Evolutionary conservation across 2,888 invertebrate genomes (phyloP), one percentile per base, ranked within the genome.

Genomic region (Diaprepes abbreviatus): DNA sequence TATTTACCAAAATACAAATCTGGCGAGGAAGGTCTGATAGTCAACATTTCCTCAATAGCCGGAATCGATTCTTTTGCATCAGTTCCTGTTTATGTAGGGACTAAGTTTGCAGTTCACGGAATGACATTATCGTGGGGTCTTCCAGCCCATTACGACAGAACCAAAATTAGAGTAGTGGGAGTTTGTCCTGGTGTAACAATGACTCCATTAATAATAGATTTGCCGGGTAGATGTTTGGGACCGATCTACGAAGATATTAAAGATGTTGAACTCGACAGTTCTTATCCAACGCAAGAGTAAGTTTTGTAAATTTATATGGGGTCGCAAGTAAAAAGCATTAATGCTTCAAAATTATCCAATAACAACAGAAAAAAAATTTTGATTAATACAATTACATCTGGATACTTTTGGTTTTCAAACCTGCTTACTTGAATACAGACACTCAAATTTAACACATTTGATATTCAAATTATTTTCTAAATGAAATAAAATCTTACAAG

Each of bases 181-280:
- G 79, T 88, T 21, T 87, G 86, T 71, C 87, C 86, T 4, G 87
- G 87, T 1, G 85, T 84, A 38, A 87, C 86, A 0, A 79, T 82
- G 45, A 86, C 86, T 0, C 80, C 72, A 9, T 12, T 66, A 9
- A 40, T 66, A 12, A 58, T 17, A 1, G 66, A 48, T 1, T 1
- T 48, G 12, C 0, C 21, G 16, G 16, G 24, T 28, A 58, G 12
- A 58, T 50, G 24, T 21, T 21, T 66, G 16, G 50, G 58, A n/a
- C 36, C 57, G 3, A 17, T 6, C 16, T 66, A 66, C 50, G 43
- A 66, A 12, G 19, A 66, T 16, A 31, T 52, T 31, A 16, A 7
- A 10, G 31, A 33, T 16, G 5, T 14, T 1, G 52, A 33, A 31
- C 1, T 52, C 17, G 10, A 16, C 1, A n/a, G 6, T 9, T 0